These are phyloP conservation scores for Mustelus asterias DNA, from an alignment of 2,113 vertebrate species.

Conservation along the genomic window DNA sequence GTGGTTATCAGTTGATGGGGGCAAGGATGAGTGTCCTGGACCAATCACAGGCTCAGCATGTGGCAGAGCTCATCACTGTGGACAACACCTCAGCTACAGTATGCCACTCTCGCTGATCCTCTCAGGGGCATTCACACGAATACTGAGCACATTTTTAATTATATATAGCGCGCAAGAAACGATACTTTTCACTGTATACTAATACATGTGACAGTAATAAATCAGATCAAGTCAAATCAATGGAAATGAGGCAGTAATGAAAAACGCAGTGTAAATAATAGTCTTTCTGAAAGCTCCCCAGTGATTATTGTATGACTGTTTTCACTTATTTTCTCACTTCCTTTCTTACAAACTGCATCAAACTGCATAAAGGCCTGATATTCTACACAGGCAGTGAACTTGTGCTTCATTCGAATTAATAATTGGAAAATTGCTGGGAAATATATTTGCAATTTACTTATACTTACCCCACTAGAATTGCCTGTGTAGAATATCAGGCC, in stretches of 20 bases:
- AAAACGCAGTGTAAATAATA: not conserved
- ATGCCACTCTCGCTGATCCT: not conserved
- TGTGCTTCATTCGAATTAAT: not conserved
- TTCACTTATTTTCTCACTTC: not conserved
- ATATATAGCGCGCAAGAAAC: too few relatives aligned
- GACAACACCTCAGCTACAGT: slow-evolving; percentile 43
- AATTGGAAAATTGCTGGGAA: not conserved
- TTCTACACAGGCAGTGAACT: not conserved
- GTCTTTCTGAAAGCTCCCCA: not conserved
- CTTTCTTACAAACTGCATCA: not conserved
- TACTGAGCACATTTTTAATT: not conserved
- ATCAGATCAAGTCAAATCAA: too few relatives aligned
- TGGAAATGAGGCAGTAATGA: not conserved
- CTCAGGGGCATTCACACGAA: not conserved
- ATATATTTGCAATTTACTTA: not conserved
- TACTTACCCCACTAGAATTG: not conserved
- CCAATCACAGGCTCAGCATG: slow-evolving; percentile 42
- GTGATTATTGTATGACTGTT: not conserved
- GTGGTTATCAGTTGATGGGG: slow-evolving; percentile 56
- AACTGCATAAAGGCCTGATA: not conserved
- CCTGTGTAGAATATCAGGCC: not conserved
- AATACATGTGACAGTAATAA: too few relatives aligned
- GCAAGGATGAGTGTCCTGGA: slow-evolving; percentile 49
- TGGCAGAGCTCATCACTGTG: slow-evolving; percentile 41
- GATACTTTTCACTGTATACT: too few relatives aligned